These are phyloP conservation scores for Ophion ellenae DNA, from an alignment of 2,888 invertebrate species.

Conservation along the genomic window DNA sequence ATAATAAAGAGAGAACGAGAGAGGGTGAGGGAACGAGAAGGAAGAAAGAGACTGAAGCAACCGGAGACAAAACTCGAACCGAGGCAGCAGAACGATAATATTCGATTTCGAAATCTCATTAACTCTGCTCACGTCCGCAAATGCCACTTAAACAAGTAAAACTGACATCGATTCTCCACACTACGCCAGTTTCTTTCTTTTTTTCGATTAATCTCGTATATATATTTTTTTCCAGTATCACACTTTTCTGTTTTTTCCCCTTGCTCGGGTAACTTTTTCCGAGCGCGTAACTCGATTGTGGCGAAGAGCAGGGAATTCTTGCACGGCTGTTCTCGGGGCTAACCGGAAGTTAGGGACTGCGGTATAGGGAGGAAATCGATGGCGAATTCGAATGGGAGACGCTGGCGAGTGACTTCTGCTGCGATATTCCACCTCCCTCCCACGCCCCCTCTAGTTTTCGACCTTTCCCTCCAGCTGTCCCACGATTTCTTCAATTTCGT, in stretches of 20 bases:
- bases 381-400: conserved; percentile 28
- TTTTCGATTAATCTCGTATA: neutral
- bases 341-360: conserved; percentile 26
- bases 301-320: conserved; percentile 13
- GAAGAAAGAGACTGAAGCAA: neutral
- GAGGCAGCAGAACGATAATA: neutral
- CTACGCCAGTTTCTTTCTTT: neutral
- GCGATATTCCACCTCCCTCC: conserved; percentile 10
- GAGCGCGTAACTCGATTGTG: conserved; percentile 23
- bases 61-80: neutral
- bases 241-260: neutral
- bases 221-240: neutral
- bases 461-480: neutral
- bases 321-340: conserved; percentile 26
- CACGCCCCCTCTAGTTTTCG: neutral
- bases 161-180: neutral
- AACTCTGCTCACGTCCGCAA: neutral
- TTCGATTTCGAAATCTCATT: conserved; percentile 6
- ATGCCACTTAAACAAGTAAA: neutral
- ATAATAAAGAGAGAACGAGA: neutral
- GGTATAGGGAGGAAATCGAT: conserved; percentile 28
- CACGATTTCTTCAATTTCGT: conserved; percentile 18
- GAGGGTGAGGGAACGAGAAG: neutral
- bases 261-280: neutral
- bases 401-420: conserved; percentile 43